Evolutionary conservation across 1,140 invertebrate genomes (phyloP).

Genomic region (Eriocheir sinensis): DNA sequence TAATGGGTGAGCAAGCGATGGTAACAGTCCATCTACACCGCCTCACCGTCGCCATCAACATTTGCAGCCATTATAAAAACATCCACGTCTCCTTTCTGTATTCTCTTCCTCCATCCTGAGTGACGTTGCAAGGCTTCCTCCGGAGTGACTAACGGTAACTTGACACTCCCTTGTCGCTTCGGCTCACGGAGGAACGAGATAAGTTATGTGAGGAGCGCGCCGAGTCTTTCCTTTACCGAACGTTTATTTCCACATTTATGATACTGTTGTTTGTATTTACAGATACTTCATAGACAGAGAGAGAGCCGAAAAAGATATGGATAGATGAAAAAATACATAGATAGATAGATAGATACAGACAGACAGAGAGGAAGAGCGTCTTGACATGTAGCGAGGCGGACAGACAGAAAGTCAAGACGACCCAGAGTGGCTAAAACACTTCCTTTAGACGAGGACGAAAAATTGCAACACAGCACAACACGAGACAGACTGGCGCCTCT

Average conservation of each 20-base stretch:
- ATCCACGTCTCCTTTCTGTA: background rate
- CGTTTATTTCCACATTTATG: background rate
- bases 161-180: background rate
- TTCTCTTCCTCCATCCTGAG: background rate
- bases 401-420: background rate
- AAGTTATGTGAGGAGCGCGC: background rate
- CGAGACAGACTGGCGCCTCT: background rate
- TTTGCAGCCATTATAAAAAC: background rate
- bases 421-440: background rate
- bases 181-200: too few relatives aligned
- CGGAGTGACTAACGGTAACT: too few relatives aligned
- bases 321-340: background rate
- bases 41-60: background rate
- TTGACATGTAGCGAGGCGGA: background rate
- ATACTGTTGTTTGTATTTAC: too few relatives aligned
- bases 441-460: background rate
- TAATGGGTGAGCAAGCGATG: too few relatives aligned
- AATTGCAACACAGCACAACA: slow-evolving; percentile 24
- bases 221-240: background rate
- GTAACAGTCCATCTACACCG: background rate
- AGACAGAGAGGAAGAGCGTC: slow-evolving; percentile 30
- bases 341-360: slow-evolving; percentile 19
- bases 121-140: background rate
- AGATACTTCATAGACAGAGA: slow-evolving; percentile 30
- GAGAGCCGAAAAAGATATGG: slow-evolving; percentile 7